phyloP scores from a whole-genome alignment of 2,797 vertebrate species.

The Enteromius mattozi region DNA sequence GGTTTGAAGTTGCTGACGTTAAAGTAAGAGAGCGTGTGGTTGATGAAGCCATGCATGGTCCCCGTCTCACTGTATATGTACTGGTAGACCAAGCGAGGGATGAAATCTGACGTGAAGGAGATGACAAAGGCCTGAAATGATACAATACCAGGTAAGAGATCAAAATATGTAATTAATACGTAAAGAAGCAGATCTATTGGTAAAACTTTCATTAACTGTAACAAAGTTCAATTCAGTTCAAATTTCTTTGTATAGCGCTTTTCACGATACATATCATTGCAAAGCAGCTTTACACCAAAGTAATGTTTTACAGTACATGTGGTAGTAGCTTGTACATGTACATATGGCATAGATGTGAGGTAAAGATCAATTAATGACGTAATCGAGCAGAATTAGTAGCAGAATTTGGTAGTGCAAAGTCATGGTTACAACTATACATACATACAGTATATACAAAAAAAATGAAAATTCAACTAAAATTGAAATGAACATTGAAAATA shows the following conservation, averaged over 20 bases:
- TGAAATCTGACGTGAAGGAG: slow-evolving; percentile 95
- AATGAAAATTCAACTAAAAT: background rate
- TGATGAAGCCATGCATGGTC: slow-evolving; percentile 95
- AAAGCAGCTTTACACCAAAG: too few species aligned
- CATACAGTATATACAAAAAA: background rate
- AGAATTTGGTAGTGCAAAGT: too few species aligned
- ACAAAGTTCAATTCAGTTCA: background rate
- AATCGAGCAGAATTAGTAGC: too few species aligned
- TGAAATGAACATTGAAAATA: background rate
- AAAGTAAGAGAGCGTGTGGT: slow-evolving; percentile 97
- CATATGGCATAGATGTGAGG: too few species aligned
- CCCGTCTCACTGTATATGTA: slow-evolving; percentile 93
- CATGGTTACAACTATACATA: background rate
- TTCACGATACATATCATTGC: too few species aligned
- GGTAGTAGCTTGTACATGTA: too few species aligned
- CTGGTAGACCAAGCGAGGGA: slow-evolving; percentile 95
- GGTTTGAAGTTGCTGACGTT: slow-evolving; percentile 91
- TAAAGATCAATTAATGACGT: too few species aligned
- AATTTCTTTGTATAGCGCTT: too few species aligned
- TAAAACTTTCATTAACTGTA: background rate
- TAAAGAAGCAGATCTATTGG: background rate
- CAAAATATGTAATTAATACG: background rate
- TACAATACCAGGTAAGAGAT: background rate
- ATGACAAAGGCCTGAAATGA: slow-evolving; percentile 92
- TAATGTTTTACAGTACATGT: too few species aligned